These are phyloP conservation scores for Drosophila longiperda DNA, from an alignment of 2,888 invertebrate species.

Conservation along the genomic window DNA sequence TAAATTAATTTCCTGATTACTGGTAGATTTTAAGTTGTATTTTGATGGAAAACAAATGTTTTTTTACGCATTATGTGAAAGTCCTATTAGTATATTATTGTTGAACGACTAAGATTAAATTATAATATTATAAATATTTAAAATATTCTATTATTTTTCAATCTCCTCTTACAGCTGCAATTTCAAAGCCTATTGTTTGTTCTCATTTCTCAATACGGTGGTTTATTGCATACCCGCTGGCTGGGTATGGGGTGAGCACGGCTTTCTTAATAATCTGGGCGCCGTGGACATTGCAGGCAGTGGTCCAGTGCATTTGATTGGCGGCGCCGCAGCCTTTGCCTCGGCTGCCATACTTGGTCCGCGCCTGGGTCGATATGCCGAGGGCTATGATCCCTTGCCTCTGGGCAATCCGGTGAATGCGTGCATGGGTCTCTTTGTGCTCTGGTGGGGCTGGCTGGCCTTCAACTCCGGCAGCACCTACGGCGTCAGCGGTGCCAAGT, in stretches of 20 bases:
- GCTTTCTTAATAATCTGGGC: constrained; percentile 92
- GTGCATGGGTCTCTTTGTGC: constrained; percentile 95
- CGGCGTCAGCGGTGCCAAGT: constrained; percentile 91
- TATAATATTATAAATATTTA: background rate
- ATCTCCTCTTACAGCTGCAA: constrained; percentile 88
- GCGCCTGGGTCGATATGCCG: constrained; percentile 92
- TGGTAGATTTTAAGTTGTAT: too few species aligned
- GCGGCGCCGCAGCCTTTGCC: constrained; percentile 91
- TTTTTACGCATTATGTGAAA: background rate
- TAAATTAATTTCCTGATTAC: background rate
- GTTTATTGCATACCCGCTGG: constrained; percentile 97
- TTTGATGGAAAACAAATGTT: background rate
- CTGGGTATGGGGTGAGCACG: constrained; percentile 96
- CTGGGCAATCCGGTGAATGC: constrained; percentile 96
- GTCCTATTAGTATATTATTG: background rate
- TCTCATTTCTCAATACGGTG: constrained; percentile 94
- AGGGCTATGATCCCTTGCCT: constrained; percentile 90
- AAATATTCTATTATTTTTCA: background rate
- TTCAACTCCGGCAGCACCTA: constrained; percentile 97
- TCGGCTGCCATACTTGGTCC: constrained; percentile 96
- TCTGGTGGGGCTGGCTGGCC: constrained; percentile 99
- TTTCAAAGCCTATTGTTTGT: constrained; percentile 95
- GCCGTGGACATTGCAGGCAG: constrained; percentile 97
- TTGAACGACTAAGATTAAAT: background rate
- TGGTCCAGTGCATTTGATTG: constrained; percentile 95